A percentile compares a stretch with the other conserved stretches of the same genome.
phyloP scores from a whole-genome alignment of 1,140 invertebrate genomes.

The Acyrthosiphon pisum region DNA sequence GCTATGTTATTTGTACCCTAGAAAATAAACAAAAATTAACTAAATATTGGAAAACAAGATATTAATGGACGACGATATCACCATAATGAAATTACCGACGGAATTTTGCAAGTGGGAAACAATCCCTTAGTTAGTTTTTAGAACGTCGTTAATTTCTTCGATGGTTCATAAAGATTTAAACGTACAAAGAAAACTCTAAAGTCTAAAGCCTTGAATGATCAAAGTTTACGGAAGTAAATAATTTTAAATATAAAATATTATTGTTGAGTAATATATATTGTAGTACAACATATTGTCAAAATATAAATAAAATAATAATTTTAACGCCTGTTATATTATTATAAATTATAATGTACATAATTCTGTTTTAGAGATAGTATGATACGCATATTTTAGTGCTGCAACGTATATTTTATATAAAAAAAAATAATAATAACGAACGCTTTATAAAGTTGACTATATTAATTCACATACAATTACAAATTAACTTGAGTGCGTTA shows the following conservation, averaged over 20 bases:
- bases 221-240: background rate
- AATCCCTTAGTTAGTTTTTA: too few species aligned
- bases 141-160: background rate
- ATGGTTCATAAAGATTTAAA: background rate
- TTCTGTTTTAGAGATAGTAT: background rate
- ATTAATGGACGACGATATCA: background rate
- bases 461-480: constrained; percentile 15
- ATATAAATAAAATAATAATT: background rate
- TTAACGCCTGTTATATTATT: background rate
- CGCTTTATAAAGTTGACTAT: background rate
- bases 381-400: background rate
- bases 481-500: background rate
- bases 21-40: too few species aligned
- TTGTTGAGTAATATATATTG: background rate
- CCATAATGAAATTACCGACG: background rate
- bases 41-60: too few species aligned
- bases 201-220: background rate
- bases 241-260: background rate
- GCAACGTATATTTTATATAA: background rate
- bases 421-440: background rate
- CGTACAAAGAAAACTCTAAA: background rate
- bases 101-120: background rate
- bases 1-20: too few species aligned
- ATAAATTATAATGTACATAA: background rate
- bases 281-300: background rate